Base-by-base conservation (phyloP, 2,797 vertebrate genomes). In the Alcedo quadribrachys region DNA sequence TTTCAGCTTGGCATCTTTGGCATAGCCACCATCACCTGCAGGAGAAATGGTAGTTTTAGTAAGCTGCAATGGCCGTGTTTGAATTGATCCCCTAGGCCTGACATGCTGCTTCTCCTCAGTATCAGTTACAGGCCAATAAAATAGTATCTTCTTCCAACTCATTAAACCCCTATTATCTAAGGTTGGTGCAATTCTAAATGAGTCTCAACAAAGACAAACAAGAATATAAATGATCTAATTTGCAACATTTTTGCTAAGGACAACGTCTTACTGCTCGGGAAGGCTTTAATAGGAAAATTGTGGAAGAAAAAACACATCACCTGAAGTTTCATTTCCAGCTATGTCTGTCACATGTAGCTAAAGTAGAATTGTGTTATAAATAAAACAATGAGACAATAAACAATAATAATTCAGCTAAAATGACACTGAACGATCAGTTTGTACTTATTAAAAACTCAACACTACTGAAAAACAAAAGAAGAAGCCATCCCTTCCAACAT, bases 1-100 rank as follows among this genome's bases (percentile, higher is more conserved):
- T 96, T 99, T 99, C 95, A 99, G 98, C 76, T 98, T 98, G 30
- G 98, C 98, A 25, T 99, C 99, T 70, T 99, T 99, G 94, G 99
- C 99, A 61, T 99, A 99, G 55, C 99, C 99, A 81, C 98, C 98
- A 33, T 99, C 99, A 86, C 99, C 99, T 99, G 96, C 87, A 91
- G 78, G 58, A 88, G 81, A 74, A 90, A 94, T 35, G 55, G 81
- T 11, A 57, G 33, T 79, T 93, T 97, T 35, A 94, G 68, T 74
- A 66, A 96, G 53, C 90, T 66, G 32, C 12, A 45, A 84, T 22
- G 61, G 19, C 87, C 81, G 33, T 32, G 76, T 62, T 92, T 85
- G 45, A 69, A 55, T 33, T 55, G 81, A 85, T 68, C 12, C 20
- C 40, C 51, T 22, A 35, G 90, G 80, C 81, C 42, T 81, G 81